A percentile compares a stretch with the other conserved stretches of the same genome.
Evolutionary conservation across 2,797 vertebrate species (phyloP).

Genomic region (Hyperoplus immaculatus): DNA sequence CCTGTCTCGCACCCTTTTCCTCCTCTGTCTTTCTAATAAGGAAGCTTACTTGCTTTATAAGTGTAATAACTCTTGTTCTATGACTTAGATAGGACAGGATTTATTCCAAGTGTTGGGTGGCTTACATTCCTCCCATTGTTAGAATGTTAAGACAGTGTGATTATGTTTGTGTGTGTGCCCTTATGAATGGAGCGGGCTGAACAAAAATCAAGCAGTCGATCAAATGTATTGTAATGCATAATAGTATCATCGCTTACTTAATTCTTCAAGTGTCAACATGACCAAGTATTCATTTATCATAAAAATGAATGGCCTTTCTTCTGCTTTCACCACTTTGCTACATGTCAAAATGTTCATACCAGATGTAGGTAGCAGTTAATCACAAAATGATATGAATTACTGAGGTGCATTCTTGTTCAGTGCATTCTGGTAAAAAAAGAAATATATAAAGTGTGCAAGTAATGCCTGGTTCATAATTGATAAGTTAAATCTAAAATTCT

Average conservation of each 20-base stretch:
- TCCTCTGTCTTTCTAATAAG: constrained; percentile 54
- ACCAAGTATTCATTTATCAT: constrained; percentile 12
- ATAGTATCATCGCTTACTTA: background rate
- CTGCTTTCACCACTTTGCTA: constrained; percentile 7
- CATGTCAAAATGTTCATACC: constrained; percentile 30
- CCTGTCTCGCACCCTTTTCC: constrained; percentile 10
- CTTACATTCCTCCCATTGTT: constrained; percentile 64
- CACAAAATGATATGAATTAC: background rate
- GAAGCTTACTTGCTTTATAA: constrained; percentile 46
- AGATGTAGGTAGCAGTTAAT: constrained; percentile 31
- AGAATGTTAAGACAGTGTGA: constrained; percentile 19
- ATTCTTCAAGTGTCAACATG: background rate
- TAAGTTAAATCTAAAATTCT: background rate
- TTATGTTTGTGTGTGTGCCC: constrained; percentile 40
- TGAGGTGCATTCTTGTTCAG: constrained; percentile 3
- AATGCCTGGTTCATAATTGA: background rate
- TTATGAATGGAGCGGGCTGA: background rate
- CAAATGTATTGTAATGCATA: no score
- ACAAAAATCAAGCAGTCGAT: background rate
- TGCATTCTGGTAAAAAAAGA: constrained; percentile 4
- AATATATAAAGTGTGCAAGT: background rate
- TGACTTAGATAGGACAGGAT: constrained; percentile 47
- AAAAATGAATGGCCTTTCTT: constrained; percentile 10
- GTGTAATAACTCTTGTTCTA: constrained; percentile 54
- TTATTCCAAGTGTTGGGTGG: constrained; percentile 44